phyloP scores from a whole-genome alignment of 2,888 invertebrate genomes.

The Caenorhabditis virilis region DNA sequence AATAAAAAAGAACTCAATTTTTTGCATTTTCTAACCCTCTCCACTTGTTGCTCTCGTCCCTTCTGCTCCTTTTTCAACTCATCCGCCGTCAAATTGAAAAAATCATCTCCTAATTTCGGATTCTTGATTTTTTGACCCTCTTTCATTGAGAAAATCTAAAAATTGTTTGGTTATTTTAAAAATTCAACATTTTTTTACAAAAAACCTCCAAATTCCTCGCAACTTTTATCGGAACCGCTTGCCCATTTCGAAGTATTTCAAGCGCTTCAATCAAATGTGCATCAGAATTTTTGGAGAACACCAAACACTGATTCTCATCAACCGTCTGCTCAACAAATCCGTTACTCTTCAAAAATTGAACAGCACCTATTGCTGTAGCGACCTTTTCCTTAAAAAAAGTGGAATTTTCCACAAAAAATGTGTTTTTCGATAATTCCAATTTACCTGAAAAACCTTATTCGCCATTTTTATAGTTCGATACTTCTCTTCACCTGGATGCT shows the following conservation, averaged over 20 bases:
- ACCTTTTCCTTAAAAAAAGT: constrained; percentile 46
- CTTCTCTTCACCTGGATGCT: constrained; percentile 84
- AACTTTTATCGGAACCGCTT: constrained; percentile 80
- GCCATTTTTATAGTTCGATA: constrained; percentile 85
- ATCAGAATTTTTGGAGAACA: constrained; percentile 56
- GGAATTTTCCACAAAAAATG: neutral
- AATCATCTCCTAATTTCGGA: constrained; percentile 80
- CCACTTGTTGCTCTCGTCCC: constrained; percentile 43
- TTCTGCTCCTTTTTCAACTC: constrained; percentile 74
- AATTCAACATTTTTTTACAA: constrained; percentile 6
- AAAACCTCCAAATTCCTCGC: constrained; percentile 80
- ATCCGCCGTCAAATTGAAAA: constrained; percentile 81
- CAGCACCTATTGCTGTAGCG: constrained; percentile 37
- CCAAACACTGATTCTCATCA: constrained; percentile 69
- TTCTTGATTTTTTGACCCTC: constrained; percentile 40
- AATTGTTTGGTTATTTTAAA: constrained; percentile 4
- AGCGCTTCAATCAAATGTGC: constrained; percentile 20
- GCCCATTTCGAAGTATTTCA: constrained; percentile 29
- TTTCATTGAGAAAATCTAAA: constrained; percentile 50
- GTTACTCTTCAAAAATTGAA: constrained; percentile 45
- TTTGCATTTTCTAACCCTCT: constrained; percentile 27
- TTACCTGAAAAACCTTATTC: constrained; percentile 78
- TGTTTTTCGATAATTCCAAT: neutral
- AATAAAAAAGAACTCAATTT: neutral
- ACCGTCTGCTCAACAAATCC: constrained; percentile 79